These are phyloP conservation scores for Hydrolagus colliei DNA, from an alignment of 2,797 vertebrate species.

Conservation along the genomic window DNA sequence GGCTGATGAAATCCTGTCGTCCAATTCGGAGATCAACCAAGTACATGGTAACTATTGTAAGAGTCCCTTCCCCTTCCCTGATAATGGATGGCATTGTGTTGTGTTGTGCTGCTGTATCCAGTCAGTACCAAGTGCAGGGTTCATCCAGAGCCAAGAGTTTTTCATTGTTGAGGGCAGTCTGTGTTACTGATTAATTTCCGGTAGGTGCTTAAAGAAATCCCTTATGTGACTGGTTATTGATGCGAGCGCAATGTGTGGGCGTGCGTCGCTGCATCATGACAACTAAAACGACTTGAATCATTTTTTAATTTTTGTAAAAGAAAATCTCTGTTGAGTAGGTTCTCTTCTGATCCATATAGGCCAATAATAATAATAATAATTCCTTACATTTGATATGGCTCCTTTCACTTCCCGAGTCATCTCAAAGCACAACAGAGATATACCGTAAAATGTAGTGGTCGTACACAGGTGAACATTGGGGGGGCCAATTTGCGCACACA, in stretches of 20 bases:
- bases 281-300: neutral
- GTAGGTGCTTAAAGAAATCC: neutral
- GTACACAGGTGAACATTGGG: too few species aligned
- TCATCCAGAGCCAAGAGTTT: neutral
- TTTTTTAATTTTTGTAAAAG: neutral
- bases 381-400: too few species aligned
- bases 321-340: neutral
- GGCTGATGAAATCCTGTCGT: slow-evolving; percentile 82
- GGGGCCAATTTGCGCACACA: too few species aligned
- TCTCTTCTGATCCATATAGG: too few species aligned
- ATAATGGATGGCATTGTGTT: slow-evolving; percentile 18
- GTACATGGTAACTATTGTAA: slow-evolving; percentile 63
- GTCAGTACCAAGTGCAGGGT: slow-evolving; percentile 1
- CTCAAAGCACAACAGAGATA: too few species aligned
- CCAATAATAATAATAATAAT: too few species aligned
- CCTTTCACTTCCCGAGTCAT: too few species aligned
- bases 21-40: slow-evolving; percentile 83
- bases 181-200: too few species aligned
- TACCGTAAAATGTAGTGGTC: too few species aligned
- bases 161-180: neutral
- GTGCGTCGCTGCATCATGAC: neutral
- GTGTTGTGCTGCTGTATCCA: slow-evolving; percentile 5
- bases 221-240: neutral
- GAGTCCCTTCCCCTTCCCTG: slow-evolving; percentile 34
- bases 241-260: neutral